These are phyloP conservation scores for Caenorhabditis tropicalis DNA, from an alignment of 1,140 invertebrate genomes.

Conservation along the genomic window DNA sequence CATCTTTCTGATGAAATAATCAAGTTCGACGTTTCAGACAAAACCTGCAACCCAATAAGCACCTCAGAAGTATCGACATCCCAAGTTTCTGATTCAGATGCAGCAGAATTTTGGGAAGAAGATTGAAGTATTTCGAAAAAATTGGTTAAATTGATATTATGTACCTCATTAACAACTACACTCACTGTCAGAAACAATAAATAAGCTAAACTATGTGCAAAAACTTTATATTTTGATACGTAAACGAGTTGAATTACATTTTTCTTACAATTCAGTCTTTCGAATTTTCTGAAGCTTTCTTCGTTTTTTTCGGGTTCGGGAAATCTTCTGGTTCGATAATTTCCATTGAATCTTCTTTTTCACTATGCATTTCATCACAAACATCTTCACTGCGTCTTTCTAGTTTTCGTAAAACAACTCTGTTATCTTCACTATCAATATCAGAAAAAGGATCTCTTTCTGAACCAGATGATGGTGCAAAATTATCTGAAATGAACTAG, in stretches of 20 bases:
- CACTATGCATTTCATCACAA: background rate
- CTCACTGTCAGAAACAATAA: background rate
- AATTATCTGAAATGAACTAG: background rate
- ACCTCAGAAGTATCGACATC: background rate
- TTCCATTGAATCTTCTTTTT: background rate
- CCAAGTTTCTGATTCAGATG: background rate
- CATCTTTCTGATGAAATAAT: background rate
- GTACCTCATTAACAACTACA: background rate
- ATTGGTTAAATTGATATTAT: background rate
- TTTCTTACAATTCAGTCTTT: background rate
- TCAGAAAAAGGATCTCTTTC: background rate
- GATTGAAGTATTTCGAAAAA: background rate
- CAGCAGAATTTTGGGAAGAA: conserved; percentile 21
- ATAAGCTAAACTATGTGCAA: background rate
- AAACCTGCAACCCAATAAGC: conserved; percentile 13
- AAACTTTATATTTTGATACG: background rate
- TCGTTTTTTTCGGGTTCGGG: background rate
- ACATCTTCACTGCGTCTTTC: background rate
- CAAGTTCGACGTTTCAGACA: background rate
- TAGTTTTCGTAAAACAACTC: background rate
- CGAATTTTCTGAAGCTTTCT: background rate
- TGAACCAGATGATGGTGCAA: background rate
- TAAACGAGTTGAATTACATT: background rate
- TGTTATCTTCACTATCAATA: background rate
- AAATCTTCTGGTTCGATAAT: background rate